Percentiles rank a stretch among this genome's conserved stretches.
phyloP scores from a whole-genome alignment of 2,113 vertebrate species.

The Tragelaphus scriptus region DNA sequence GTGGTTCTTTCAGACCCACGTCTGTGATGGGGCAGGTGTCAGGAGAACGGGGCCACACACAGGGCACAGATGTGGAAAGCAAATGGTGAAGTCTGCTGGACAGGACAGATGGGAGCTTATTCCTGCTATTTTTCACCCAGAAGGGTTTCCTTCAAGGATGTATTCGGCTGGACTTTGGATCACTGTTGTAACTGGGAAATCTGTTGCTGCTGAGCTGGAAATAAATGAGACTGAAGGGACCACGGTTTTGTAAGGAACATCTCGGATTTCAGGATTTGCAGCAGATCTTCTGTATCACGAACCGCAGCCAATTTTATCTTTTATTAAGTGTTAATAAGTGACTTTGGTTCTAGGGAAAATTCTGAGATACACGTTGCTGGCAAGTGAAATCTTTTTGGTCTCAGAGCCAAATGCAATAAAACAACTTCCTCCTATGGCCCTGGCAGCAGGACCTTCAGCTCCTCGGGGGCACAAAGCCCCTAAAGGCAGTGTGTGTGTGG shows the following conservation, averaged over 20 bases:
- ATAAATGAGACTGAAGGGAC: conserved; percentile 71
- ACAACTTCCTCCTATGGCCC: background rate
- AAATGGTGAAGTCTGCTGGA: background rate
- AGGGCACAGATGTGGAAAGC: background rate
- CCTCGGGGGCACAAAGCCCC: background rate
- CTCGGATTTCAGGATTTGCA: background rate
- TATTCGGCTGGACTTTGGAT: conserved; percentile 58
- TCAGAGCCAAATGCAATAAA: background rate
- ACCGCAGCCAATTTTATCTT: conserved; percentile 32
- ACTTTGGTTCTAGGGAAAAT: conserved; percentile 27
- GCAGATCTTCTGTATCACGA: background rate
- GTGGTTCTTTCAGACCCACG: background rate
- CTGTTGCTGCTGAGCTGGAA: conserved; percentile 71
- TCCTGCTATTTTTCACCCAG: background rate
- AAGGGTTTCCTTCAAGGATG: conserved; percentile 48
- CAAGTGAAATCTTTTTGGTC: background rate
- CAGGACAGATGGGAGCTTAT: background rate
- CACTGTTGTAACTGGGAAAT: conserved; percentile 67
- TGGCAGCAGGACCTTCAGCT: background rate
- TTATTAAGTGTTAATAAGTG: conserved; percentile 44
- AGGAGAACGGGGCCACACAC: background rate
- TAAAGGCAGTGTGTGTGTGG: background rate
- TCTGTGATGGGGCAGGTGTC: background rate
- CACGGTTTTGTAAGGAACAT: background rate
- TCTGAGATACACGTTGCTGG: background rate